Evolutionary conservation across 2,888 invertebrate species (phyloP), one percentile per base, ranked within the genome.

Genomic region (Coecobrya sp.): DNA sequence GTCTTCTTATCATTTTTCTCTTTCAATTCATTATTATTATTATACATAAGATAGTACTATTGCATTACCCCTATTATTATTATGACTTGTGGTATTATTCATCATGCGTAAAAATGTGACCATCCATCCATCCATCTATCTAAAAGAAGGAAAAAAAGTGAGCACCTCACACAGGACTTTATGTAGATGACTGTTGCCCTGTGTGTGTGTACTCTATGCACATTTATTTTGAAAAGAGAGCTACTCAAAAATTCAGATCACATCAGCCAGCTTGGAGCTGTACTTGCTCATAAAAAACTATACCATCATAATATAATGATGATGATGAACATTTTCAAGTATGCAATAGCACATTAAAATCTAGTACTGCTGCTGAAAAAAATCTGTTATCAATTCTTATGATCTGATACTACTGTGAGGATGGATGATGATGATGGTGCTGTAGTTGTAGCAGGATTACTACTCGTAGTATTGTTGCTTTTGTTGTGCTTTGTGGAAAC

Each of bases 171-270:
- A 88, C 36, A 89, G 68, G 86, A 86, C 85, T 86, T 76, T 81
- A 86, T 86, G 86, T 86, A 68, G 68, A 68, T 68, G 27, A 68
- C 30, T 30, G 30, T 25, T 62, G 22, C 5, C n/a, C 25, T 68
- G 65, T 16, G 30, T 42, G 22, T 45, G 19, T 45, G n/a, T 45
- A 45, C 30, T 49, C 3, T 45, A 4, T 45, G 45, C 19, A 36
- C 22, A 22, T 45, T 42, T 49, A 73, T 42, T 73, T 42, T 73
- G 52, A 82, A 59, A 82, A 81, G 36, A 62, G 62, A 82, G 76
- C 87, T 79, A 88, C 79, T 91, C 86, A 79, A 49, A 79, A 79
- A 91, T 91, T 91, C 91, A 79, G 79, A 91, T 76, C 91, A 91
- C 91, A 91, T 86, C 42, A 52, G 22, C 68, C 62, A 89, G 89